A percentile compares a stretch with the other conserved stretches of the same genome.
Conservation (phyloP, 2,113 vertebrate species). For the Zosterops hypoxanthus region DNA sequence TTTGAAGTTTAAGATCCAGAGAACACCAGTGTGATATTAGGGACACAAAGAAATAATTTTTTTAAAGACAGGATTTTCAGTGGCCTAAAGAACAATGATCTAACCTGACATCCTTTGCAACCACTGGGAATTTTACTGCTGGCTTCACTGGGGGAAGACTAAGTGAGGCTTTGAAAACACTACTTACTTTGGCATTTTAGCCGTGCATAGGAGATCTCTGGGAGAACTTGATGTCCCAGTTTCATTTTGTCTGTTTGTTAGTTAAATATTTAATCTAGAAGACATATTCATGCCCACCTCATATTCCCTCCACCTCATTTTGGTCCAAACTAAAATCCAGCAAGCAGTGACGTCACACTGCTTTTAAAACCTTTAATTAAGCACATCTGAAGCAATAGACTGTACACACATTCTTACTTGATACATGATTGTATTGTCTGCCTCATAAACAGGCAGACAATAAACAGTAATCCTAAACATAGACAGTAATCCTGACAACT, state of each 20-base stretch:
- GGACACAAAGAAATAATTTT: neutral
- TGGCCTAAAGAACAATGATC: neutral
- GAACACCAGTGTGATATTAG: neutral
- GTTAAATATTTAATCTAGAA: conserved; percentile 8
- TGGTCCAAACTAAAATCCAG: neutral
- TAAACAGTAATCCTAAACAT: neutral
- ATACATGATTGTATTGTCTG: neutral
- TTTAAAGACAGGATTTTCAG: neutral
- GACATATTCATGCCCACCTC: neutral
- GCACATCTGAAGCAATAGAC: neutral
- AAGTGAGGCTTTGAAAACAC: neutral
- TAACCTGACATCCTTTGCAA: neutral
- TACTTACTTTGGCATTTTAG: neutral
- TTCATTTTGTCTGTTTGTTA: conserved; percentile 6
- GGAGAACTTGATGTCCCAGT: neutral
- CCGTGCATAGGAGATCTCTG: neutral
- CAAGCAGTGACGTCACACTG: neutral
- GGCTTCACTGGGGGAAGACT: neutral
- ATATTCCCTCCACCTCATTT: neutral
- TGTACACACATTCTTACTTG: neutral
- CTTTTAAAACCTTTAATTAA: neutral
- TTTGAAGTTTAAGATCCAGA: neutral
- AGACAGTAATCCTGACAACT: neutral
- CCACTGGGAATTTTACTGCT: neutral
- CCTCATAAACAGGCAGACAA: neutral